Percentiles rank a stretch among this genome's conserved stretches.
These are phyloP conservation scores for Paracyclopina nana DNA, from an alignment of 1,140 invertebrate species.

Conservation along the genomic window DNA sequence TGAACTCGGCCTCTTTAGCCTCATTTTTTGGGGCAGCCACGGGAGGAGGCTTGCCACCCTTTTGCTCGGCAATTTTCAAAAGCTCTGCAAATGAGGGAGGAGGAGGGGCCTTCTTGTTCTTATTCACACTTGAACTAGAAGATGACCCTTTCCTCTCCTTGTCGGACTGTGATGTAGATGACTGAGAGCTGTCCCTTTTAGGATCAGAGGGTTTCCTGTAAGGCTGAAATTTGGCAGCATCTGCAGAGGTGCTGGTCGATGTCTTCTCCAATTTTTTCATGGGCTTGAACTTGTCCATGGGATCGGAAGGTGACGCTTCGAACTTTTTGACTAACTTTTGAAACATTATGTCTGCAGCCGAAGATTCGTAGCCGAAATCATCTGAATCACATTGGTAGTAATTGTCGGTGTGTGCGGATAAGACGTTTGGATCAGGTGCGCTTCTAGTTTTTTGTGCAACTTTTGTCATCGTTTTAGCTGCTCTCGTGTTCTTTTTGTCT, in stretches of 20 bases:
- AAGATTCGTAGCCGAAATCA: conserved; percentile 70
- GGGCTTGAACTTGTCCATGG: conserved; percentile 19
- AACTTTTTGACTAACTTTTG: conserved; percentile 65
- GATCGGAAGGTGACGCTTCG: conserved; percentile 37
- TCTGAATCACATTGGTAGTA: conserved; percentile 73
- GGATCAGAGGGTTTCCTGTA: no score
- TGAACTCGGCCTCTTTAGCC: conserved; percentile 16
- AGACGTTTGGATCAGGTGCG: no score
- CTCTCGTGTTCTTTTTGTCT: no score
- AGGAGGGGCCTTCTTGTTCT: conserved; percentile 19
- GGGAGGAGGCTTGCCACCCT: conserved; percentile 16
- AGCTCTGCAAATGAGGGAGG: conserved; percentile 22
- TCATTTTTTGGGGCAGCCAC: conserved; percentile 17
- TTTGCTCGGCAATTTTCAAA: conserved; percentile 20
- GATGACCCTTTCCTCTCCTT: no score
- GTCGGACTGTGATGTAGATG: no score
- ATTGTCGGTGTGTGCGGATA: no score
- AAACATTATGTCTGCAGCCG: conserved; percentile 53
- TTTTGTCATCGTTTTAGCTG: no score
- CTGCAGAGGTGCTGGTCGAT: no score
- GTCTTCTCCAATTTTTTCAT: conserved; percentile 18
- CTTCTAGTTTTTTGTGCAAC: no score
- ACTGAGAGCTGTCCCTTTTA: no score
- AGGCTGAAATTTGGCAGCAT: no score
- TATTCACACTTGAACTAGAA: no score